phyloP scores from a whole-genome alignment of 2,888 invertebrate species.

The Hemistola chrysoprasaria region DNA sequence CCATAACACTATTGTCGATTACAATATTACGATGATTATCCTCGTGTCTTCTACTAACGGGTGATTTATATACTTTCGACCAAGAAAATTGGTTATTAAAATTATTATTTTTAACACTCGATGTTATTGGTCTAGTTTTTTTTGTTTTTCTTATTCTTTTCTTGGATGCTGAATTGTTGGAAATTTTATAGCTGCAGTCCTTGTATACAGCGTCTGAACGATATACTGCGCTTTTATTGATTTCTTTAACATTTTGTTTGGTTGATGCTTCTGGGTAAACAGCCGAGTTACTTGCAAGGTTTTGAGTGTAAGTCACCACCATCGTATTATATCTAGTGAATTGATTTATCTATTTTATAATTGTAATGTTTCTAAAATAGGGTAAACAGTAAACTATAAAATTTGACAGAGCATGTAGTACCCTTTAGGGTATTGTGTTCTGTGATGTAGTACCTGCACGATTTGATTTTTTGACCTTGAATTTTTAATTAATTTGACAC shows the following conservation, averaged over 20 bases:
- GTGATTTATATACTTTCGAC: constrained; percentile 56
- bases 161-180: constrained; percentile 17
- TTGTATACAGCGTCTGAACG: constrained; percentile 52
- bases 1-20: constrained; percentile 13
- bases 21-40: constrained; percentile 22
- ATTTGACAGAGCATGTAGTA: no score
- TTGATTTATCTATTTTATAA: no score
- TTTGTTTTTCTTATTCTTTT: constrained; percentile 10
- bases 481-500: constrained; percentile 3
- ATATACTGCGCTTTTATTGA: constrained; percentile 38
- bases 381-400: no score
- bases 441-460: no score
- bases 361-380: no score
- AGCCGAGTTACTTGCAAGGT: constrained; percentile 1
- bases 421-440: no score
- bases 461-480: no score
- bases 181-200: constrained; percentile 50
- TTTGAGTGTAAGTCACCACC: constrained; percentile 22
- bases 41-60: constrained; percentile 30
- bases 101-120: constrained; percentile 22
- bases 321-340: constrained; percentile 12
- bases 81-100: constrained; percentile 41
- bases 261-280: constrained; percentile 13
- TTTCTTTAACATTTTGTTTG: constrained; percentile 30
- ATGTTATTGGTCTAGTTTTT: constrained; percentile 22